Conservation (phyloP, 2,888 invertebrate genomes). For the Eupithecia insigniata region DNA sequence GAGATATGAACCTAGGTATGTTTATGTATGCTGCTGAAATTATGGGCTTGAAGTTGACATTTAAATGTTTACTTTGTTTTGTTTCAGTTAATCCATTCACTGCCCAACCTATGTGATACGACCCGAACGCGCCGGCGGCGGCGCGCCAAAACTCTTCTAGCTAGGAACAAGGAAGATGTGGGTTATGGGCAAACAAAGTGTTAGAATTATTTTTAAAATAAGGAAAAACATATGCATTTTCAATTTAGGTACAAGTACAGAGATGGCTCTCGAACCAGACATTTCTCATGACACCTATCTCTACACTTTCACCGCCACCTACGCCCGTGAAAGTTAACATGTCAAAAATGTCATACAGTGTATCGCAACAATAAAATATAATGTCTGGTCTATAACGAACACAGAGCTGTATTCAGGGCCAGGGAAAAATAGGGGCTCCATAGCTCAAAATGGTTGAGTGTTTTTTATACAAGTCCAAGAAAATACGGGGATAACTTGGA, state of each 20-base stretch:
- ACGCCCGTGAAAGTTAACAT: constrained; percentile 48
- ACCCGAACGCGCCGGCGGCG: not conserved
- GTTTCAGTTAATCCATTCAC: not conserved
- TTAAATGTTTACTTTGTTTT: not conserved
- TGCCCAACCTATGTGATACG: not conserved
- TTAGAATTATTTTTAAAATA: not conserved
- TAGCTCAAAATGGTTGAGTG: not conserved
- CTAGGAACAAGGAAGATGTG: not conserved
- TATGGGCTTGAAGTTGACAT: not conserved
- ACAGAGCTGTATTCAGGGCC: constrained; percentile 29
- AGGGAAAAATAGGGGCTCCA: not conserved
- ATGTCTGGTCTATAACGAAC: constrained; percentile 51
- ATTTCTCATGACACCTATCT: constrained; percentile 25
- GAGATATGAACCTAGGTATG: constrained; percentile 50
- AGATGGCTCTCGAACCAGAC: not conserved
- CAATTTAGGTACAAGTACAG: not conserved
- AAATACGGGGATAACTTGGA: not conserved
- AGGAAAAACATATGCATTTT: not conserved
- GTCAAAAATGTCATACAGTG: constrained; percentile 50
- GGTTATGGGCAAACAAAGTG: not conserved
- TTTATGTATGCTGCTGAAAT: not conserved
- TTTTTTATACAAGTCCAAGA: not conserved
- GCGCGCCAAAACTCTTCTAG: not conserved
- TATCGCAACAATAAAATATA: constrained; percentile 53
- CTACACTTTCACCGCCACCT: constrained; percentile 40